phyloP scores from a whole-genome alignment of 1,140 invertebrate species.

The Sinonovacula constricta region DNA sequence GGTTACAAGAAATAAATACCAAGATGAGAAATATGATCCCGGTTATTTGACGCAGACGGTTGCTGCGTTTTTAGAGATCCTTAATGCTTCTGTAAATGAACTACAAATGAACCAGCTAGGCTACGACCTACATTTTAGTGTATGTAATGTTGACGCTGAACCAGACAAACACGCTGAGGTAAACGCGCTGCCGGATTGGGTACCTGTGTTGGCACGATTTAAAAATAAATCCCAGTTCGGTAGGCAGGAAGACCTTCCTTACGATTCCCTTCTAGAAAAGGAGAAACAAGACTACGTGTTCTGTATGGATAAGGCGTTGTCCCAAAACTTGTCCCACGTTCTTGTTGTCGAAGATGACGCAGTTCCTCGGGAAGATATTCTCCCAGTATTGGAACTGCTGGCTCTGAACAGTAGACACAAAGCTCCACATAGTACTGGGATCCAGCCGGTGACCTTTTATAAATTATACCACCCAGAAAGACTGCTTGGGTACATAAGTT shows the following conservation, averaged over 20 bases:
- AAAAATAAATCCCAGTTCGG: not conserved
- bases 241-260: not conserved
- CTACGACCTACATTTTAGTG: conserved; percentile 8
- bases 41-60: conserved; percentile 25
- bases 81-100: no score
- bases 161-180: conserved; percentile 13
- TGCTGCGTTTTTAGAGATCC: conserved; percentile 6
- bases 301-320: conserved; percentile 24
- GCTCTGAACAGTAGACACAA: not conserved
- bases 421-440: not conserved
- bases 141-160: conserved; percentile 33
- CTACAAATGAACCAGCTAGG: not conserved
- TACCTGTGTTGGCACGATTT: conserved; percentile 3
- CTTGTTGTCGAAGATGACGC: conserved; percentile 39
- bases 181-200: conserved; percentile 21
- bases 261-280: conserved; percentile 6
- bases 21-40: not conserved
- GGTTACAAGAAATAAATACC: not conserved
- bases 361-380: conserved; percentile 9
- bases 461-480: conserved; percentile 30
- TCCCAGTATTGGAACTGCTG: conserved; percentile 5
- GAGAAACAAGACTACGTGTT: conserved; percentile 41
- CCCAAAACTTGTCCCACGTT: conserved; percentile 12
- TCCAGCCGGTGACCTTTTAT: not conserved
- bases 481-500: conserved; percentile 16